Base-by-base conservation (phyloP, 2,797 vertebrate species). In the Pteronotus mesoamericanus region DNA sequence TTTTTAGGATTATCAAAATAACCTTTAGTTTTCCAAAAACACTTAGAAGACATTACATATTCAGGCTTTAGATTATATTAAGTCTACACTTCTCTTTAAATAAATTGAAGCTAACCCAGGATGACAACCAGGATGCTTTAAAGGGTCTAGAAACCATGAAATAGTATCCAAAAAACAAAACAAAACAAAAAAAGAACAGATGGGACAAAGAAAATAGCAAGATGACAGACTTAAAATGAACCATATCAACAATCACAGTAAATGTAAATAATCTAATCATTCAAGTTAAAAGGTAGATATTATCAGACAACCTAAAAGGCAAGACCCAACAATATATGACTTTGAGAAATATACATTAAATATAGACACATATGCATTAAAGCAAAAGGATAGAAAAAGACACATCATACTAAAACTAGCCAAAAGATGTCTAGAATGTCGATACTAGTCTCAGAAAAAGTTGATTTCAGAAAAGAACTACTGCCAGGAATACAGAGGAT, bases 201-300 rank as follows among this genome's bases (percentile, higher is more conserved):
- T 42, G 6, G 1, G 44, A 85, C 57, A 87, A 64, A 66, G 22
- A 88, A 87, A 95, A 86, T 0, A 55, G 12, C n/a, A 93, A 95
- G 24, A 86, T 21, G 22, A 88, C 0, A 80, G 29, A 64, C 10
- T 72, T 84, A 86, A 57, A 95, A 78, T 9, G 24, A 85, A 89
- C 18, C 10, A 34, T 75, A 59, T 66, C 10, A 86, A 61, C 8
- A 93, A 86, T 51, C 14, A 77, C 0, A 59, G 18, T 85, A 91
- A 97, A 84, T 82, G 15, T 78, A 79, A 95, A 79, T 55, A 32
- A 83, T 86, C 29, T n/a, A 82, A 95, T 82, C 15, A 90, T 18
- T 86, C 24, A 19, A 94, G 46, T 57, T 83, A 94, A 91, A 92
- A 83, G 10, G 39, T 48, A 90, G n/a, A 61, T 34, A 92, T 84